Evolutionary conservation across 1,140 invertebrate genomes (phyloP).

Genomic region (Aporrectodea caliginosa): DNA sequence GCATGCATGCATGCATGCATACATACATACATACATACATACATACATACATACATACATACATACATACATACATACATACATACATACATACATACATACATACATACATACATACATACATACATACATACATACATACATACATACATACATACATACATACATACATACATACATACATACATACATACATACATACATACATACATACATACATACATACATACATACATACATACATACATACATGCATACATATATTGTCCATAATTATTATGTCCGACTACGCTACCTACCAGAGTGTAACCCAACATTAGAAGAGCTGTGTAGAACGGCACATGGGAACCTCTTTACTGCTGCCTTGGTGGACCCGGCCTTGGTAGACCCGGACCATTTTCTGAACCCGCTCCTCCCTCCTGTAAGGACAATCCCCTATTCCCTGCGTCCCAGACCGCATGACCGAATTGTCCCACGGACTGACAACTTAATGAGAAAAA

Average conservation of each 20-base stretch:
- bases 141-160: not conserved
- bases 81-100: not conserved
- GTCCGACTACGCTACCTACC: no score
- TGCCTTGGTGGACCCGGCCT: no score
- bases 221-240: not conserved
- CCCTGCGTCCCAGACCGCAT: no score
- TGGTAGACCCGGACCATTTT: no score
- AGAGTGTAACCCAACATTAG: no score
- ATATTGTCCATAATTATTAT: no score
- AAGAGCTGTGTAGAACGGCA: no score
- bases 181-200: not conserved
- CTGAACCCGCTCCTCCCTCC: no score
- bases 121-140: not conserved
- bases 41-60: not conserved
- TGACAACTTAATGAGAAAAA: no score
- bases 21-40: not conserved
- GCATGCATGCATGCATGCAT: not conserved
- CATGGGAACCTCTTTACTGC: no score
- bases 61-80: not conserved
- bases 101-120: not conserved
- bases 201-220: not conserved
- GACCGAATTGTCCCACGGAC: no score
- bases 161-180: not conserved
- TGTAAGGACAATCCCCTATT: no score
- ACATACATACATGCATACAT: not conserved